Evolutionary conservation across 2,113 vertebrate species (phyloP).

Genomic region (Saguinus midas): DNA sequence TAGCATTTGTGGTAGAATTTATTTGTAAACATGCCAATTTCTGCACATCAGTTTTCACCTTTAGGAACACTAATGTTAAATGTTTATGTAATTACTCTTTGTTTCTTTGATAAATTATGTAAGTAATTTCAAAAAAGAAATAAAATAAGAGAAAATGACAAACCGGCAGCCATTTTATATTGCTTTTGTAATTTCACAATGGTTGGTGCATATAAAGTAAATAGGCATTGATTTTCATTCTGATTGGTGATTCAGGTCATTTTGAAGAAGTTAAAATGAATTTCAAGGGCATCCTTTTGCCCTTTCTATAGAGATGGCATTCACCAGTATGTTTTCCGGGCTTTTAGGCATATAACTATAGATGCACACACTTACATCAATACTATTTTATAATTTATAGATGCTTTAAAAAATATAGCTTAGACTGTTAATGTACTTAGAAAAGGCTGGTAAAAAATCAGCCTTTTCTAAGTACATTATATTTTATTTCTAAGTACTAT

Average conservation of each 20-base stretch:
- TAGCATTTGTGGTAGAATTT: not conserved
- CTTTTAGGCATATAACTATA: not conserved
- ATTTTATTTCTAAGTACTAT: too few species aligned
- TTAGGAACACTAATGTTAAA: not conserved
- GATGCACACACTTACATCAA: not conserved
- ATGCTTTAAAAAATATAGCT: conserved; percentile 34
- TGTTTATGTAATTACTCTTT: not conserved
- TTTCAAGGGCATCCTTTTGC: not conserved
- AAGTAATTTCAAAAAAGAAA: not conserved
- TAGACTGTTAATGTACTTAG: conserved; percentile 22
- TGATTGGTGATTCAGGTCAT: not conserved
- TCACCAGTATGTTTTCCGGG: not conserved
- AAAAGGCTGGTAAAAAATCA: conserved; percentile 19
- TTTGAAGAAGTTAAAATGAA: conserved; percentile 26
- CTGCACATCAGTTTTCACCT: not conserved
- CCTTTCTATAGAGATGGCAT: not conserved
- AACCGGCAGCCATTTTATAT: conserved; percentile 21
- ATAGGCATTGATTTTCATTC: conserved; percentile 30
- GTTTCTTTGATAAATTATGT: not conserved
- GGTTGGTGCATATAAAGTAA: not conserved
- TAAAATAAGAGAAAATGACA: not conserved
- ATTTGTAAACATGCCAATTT: not conserved
- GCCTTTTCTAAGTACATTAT: too few species aligned
- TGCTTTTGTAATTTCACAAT: not conserved
- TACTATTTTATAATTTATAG: conserved; percentile 18